A percentile compares a stretch with the other conserved stretches of the same genome.
phyloP scores from a whole-genome alignment of 1,140 invertebrate genomes.

The Cryptotermes secundus region DNA sequence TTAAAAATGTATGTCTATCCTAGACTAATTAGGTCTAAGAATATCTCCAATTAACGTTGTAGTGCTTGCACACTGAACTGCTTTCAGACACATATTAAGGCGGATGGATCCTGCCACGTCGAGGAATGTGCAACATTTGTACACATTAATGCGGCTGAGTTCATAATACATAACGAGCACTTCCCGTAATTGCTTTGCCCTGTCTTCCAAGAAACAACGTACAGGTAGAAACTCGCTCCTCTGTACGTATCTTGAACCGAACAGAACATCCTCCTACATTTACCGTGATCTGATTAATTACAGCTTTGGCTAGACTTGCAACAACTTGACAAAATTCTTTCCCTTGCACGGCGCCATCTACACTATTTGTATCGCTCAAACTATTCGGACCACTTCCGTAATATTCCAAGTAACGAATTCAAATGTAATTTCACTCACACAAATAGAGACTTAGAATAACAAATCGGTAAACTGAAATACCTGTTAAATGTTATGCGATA shows the following conservation, averaged over 20 bases:
- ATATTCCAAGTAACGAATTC: too few species aligned
- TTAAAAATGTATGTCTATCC: too few species aligned
- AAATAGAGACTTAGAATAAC: too few species aligned
- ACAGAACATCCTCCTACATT: background rate
- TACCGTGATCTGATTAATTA: background rate
- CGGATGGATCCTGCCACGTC: background rate
- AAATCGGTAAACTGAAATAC: too few species aligned
- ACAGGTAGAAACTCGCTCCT: background rate
- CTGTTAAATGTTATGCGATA: too few species aligned
- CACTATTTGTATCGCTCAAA: background rate
- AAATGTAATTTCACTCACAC: too few species aligned
- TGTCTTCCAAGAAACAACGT: background rate
- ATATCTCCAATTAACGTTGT: too few species aligned
- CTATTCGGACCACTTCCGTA: too few species aligned
- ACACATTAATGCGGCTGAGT: background rate
- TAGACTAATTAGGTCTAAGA: too few species aligned
- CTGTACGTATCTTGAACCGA: background rate
- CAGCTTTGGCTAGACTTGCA: background rate
- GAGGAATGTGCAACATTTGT: background rate
- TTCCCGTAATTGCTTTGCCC: background rate
- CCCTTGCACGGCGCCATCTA: background rate
- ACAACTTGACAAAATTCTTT: background rate
- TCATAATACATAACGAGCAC: background rate
- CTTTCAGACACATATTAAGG: background rate
- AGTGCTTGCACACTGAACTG: background rate